Evolutionary conservation across 2,113 vertebrate genomes (phyloP), one percentile per base, ranked within the genome.

Genomic region (Formicarius rufipectus): DNA sequence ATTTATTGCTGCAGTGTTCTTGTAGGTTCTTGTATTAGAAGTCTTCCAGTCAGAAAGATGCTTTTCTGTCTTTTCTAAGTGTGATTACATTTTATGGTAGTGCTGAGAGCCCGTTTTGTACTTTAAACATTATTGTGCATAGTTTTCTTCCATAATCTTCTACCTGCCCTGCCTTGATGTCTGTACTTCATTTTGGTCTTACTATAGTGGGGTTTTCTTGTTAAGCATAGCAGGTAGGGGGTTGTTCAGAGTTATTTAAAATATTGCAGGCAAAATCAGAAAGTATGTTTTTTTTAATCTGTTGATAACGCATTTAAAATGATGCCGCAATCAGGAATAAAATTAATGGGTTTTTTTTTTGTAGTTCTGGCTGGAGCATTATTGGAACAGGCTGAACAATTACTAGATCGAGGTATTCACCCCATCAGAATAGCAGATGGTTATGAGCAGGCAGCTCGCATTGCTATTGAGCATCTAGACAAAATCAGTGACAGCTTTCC

Each of bases 391-490:
- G 99, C 99, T 0, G 99, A 99, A 92, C 99, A 99, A 92, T 90
- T 99, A 84, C 96, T 99, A 30, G 99, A 99, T 95, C 98, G 98
- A 0, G 99, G 99, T 31, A 99, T 99, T 97, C 99, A 99, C 93
- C 99, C 99, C 5, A 99, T 99, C 96, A 97, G 99, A 84, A 99
- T 99, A 62, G 98, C 99, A 5, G 99, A 99, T 0, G 99, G 99
- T 49, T 99, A 99, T 2, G 99, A 99, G 92, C 99, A 99, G 97
- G 99, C 99, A 3, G 99, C 99, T 58, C 97, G 97, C 52, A 97
- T 99, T 31, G 99, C 99, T 66, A 98, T 99, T 9, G 97, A 98
- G 17, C 97, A 99, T 92, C 97, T 99, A 14, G 99, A 99, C 97
- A 98, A 98, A 95, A 99, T 99, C 85, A 98, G 98, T 30, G 99